Percentiles rank a stretch among this genome's conserved stretches.
These are phyloP conservation scores for Aelia acuminata DNA, from an alignment of 2,888 invertebrate species.

Conservation along the genomic window DNA sequence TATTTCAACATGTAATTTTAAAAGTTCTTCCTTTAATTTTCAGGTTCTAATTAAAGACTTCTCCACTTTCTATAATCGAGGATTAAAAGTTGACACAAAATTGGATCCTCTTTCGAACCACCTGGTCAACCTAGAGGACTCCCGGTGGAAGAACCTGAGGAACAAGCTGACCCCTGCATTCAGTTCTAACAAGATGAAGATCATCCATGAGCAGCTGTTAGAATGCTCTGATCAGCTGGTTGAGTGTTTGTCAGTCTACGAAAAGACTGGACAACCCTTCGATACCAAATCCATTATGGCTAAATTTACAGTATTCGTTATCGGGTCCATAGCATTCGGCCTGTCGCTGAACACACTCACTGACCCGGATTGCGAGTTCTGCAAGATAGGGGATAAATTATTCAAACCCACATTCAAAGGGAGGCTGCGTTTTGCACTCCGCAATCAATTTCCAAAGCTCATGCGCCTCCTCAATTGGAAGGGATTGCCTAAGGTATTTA, in stretches of 20 bases:
- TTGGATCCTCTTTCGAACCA: constrained; percentile 69
- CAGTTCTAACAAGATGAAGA: constrained; percentile 73
- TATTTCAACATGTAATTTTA: too few relatives aligned
- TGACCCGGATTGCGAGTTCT: constrained; percentile 69
- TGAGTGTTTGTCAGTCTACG: constrained; percentile 53
- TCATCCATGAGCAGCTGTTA: constrained; percentile 71
- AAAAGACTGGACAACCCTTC: constrained; percentile 55
- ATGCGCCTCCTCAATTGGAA: constrained; percentile 58
- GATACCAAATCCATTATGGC: constrained; percentile 66
- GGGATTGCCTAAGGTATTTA: constrained; percentile 51
- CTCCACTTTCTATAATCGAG: constrained; percentile 71
- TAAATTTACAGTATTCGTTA: constrained; percentile 71
- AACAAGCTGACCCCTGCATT: constrained; percentile 73
- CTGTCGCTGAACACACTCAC: constrained; percentile 70
- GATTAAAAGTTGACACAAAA: constrained; percentile 69
- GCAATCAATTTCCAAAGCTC: constrained; percentile 27
- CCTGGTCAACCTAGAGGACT: constrained; percentile 71
- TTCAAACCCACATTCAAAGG: constrained; percentile 68
- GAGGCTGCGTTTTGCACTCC: constrained; percentile 43
- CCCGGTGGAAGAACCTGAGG: constrained; percentile 73
- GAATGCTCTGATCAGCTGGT: constrained; percentile 68
- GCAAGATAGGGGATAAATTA: constrained; percentile 68
- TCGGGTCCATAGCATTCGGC: constrained; percentile 72
- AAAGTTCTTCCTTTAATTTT: not conserved
- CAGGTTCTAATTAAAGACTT: constrained; percentile 70